These are phyloP conservation scores for Odontothrips loti DNA, from an alignment of 2,888 invertebrate genomes.

Conservation along the genomic window DNA sequence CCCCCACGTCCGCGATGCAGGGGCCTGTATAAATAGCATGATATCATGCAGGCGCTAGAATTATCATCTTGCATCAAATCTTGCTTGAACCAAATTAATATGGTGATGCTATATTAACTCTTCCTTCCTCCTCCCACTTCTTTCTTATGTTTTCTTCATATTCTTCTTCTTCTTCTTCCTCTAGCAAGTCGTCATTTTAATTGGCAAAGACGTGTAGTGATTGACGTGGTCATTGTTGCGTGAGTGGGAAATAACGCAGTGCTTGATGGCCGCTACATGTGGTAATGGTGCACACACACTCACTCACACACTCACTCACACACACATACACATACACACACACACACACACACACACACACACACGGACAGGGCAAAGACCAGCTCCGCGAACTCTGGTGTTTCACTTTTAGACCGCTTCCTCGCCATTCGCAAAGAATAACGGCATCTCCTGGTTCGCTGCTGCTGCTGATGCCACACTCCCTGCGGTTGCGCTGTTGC, in stretches of 20 bases:
- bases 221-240: background rate
- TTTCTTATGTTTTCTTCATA: background rate
- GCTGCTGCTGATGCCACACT: background rate
- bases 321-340: background rate
- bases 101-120: no score
- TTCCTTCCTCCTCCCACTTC: no score
- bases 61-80: no score
- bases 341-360: background rate
- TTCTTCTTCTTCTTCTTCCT: background rate
- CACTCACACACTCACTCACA: background rate
- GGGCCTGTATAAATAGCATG: background rate
- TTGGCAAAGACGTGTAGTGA: background rate
- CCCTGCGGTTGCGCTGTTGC: background rate
- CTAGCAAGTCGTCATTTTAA: no score
- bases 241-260: background rate
- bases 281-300: background rate
- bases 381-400: slow-evolving; percentile 6
- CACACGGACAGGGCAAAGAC: background rate
- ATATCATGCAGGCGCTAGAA: no score
- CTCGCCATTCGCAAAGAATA: slow-evolving; percentile 5
- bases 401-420: slow-evolving; percentile 11
- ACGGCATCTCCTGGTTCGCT: background rate
- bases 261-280: background rate
- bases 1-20: no score
- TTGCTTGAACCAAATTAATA: no score